These are phyloP conservation scores for Emydoidea blandingii DNA, from an alignment of 2,797 vertebrate genomes.

Conservation along the genomic window DNA sequence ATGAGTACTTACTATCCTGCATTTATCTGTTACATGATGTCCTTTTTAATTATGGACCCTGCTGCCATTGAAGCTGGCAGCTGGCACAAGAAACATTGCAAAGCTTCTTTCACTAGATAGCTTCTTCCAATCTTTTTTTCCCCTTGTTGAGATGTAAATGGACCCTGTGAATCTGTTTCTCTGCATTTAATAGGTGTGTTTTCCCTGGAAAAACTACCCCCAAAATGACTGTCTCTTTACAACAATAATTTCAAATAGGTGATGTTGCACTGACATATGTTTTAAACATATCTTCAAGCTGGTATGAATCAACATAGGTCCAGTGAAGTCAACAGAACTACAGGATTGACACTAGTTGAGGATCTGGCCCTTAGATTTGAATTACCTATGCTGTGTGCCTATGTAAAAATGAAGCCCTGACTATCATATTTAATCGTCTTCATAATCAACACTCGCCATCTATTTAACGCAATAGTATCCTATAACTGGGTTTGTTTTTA, in stretches of 20 bases:
- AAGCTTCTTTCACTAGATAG: slow-evolving; percentile 12
- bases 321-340: neutral
- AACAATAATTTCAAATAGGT: neutral
- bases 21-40: slow-evolving; percentile 59
- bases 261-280: neutral
- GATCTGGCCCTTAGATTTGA: slow-evolving; percentile 11
- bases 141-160: neutral
- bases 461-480: slow-evolving; percentile 59
- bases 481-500: neutral
- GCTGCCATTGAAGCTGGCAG: neutral
- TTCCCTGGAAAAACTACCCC: neutral
- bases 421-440: slow-evolving; percentile 65
- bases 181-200: neutral
- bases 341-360: fast-evolving
- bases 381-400: slow-evolving; percentile 45
- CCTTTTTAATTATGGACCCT: slow-evolving; percentile 67
- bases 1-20: slow-evolving; percentile 62
- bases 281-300: fast-evolving
- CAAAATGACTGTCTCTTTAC: neutral
- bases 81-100: slow-evolving; percentile 24
- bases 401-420: slow-evolving; percentile 64
- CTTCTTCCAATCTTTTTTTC: neutral
- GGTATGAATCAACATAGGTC: neutral
- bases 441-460: slow-evolving; percentile 44
- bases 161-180: neutral